Conservation (phyloP, 2,113 vertebrate genomes). For the Amazona guildingii region DNA sequence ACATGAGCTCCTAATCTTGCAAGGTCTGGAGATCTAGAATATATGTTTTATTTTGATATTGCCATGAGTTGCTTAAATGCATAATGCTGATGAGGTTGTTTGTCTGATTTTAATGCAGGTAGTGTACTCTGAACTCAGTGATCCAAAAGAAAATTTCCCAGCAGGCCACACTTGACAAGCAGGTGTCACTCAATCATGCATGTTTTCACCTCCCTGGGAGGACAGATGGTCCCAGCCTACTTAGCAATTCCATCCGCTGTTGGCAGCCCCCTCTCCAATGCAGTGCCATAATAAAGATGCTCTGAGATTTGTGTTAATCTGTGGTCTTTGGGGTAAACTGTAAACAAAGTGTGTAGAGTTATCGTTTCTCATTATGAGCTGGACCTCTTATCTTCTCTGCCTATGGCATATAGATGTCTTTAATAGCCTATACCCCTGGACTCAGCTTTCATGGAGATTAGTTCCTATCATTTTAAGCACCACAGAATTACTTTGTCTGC, state of each 20-base stretch:
- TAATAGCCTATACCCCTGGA: conserved; percentile 55
- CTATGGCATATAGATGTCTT: conserved; percentile 57
- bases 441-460: conserved; percentile 71
- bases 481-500: conserved; percentile 70
- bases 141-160: conserved; percentile 80
- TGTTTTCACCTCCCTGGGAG: conserved; percentile 70
- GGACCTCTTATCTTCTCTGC: conserved; percentile 65
- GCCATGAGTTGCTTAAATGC: conserved; percentile 1
- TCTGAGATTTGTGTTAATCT: conserved; percentile 74
- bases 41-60: background rate
- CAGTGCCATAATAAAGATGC: conserved; percentile 71
- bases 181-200: conserved; percentile 85
- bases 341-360: conserved; percentile 74
- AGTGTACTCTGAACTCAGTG: conserved; percentile 76
- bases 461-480: conserved; percentile 67
- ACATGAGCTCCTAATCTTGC: background rate
- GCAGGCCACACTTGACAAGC: conserved; percentile 81
- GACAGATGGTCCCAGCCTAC: conserved; percentile 79
- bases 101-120: conserved; percentile 85
- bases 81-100: conserved; percentile 35
- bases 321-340: conserved; percentile 76
- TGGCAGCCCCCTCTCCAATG: conserved; percentile 66
- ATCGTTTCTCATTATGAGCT: conserved; percentile 72
- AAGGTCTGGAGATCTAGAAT: background rate
- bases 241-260: conserved; percentile 78